Conservation (phyloP, 2,888 invertebrate genomes). For the Leucophenga maculata region DNA sequence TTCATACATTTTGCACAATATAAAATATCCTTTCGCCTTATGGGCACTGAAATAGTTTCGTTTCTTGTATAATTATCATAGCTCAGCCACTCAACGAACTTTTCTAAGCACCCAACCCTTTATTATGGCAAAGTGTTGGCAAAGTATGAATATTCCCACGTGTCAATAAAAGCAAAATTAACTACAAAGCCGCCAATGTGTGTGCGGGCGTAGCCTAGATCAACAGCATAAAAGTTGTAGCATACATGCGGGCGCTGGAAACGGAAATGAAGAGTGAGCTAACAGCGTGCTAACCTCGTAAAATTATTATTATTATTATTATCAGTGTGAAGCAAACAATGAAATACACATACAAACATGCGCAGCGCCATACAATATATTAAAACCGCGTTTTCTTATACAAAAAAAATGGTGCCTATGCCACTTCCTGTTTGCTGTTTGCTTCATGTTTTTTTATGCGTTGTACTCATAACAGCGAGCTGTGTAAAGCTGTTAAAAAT, state of each 20-base stretch:
- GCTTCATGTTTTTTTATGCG: no score
- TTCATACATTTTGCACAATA: no score
- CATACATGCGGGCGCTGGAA: constrained; percentile 31
- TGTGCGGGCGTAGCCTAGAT: not conserved
- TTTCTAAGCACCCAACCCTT: not conserved
- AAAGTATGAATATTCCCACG: constrained; percentile 38
- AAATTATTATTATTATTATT: constrained; percentile 26
- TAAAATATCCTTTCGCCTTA: no score
- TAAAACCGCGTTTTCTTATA: not conserved
- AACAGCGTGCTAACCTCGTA: constrained; percentile 1
- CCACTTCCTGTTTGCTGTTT: not conserved
- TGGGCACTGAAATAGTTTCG: no score
- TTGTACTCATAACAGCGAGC: not conserved
- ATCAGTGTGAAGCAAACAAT: constrained; percentile 12
- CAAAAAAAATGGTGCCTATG: not conserved
- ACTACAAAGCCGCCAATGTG: constrained; percentile 29
- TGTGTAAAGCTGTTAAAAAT: constrained; percentile 9
- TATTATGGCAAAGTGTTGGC: not conserved
- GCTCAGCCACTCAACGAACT: no score
- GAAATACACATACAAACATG: not conserved
- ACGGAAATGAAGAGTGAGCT: not conserved
- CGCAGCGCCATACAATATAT: not conserved
- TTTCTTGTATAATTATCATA: no score
- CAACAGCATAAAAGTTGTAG: constrained; percentile 40
- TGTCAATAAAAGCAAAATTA: constrained; percentile 42